Evolutionary conservation across 1,140 invertebrate species (phyloP), one percentile per base, ranked within the genome.

Genomic region (Parasteatoda tepidariorum): DNA sequence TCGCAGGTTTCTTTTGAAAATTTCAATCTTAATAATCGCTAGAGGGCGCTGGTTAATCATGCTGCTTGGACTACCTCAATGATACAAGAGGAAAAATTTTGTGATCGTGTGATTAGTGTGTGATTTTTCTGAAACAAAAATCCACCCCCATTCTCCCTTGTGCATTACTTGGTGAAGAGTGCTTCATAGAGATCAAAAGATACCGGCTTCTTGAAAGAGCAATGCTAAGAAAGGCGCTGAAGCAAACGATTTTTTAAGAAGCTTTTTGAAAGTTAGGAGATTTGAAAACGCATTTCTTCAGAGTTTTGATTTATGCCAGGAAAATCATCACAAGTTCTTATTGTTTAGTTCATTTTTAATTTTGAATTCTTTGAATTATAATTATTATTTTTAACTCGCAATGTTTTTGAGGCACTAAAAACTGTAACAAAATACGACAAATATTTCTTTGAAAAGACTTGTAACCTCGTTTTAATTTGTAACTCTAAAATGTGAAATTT

Each of bases 1-100:
- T 71, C 41, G 68, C 68, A 71, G 68, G 68, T 71, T n/a, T 71
- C 68, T 71, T 71, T 71, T 71, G 68, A 71, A 71, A 71, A 48
- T 34, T 71, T 24, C 33, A 71, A 71, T 71, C 68, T 71, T 71
- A 71, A 71, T 71, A 71, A 71, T 41, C 68, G 38, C 68, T 71
- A 55, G 68, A 34, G 68, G 68, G 68, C 41, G 68, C 68, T 30
- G 26, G 41, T 54, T 71, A 71, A 71, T 71, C 68, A 71, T 28
- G 68, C 13, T 55, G 48, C 68, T 54, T 54, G 31, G 64, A 24
- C 55, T 54, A 38, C 48, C 41, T 22, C 38, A 24, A 71, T 54
- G 28, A 54, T 13, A 30, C 28, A 54, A 34, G 9, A 71, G 28
- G 13, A 55, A 54, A 41, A 34, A 22, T 41, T 70, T 54, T 54